Evolutionary conservation across 2,113 vertebrate genomes (phyloP).

Genomic region (Antigone vipio): DNA sequence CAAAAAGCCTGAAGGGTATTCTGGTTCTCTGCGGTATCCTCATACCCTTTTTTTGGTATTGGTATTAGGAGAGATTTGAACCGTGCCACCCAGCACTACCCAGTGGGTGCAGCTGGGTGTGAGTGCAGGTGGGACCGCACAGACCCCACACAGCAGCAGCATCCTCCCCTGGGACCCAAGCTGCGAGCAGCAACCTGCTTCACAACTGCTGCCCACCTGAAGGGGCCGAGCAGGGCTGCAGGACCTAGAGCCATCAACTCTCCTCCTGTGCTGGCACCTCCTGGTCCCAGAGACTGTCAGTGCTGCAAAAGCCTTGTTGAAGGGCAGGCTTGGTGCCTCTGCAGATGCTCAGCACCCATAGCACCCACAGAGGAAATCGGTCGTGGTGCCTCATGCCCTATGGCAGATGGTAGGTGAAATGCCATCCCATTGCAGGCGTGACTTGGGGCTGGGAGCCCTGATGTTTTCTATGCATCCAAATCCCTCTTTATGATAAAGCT

Average conservation of each 20-base stretch:
- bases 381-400: neutral
- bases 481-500: neutral
- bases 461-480: neutral
- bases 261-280: neutral
- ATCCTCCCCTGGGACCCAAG: neutral
- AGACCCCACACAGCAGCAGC: fast-evolving
- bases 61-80: neutral
- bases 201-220: fast-evolving
- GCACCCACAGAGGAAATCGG: neutral
- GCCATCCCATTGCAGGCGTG: neutral
- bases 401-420: neutral
- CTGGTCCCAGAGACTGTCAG: neutral
- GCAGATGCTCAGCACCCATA: neutral
- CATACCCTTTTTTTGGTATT: neutral
- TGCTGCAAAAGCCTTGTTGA: neutral
- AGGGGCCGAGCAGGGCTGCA: neutral
- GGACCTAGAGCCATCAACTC: neutral
- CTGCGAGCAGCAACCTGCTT: neutral
- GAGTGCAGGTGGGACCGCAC: neutral
- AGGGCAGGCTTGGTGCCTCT: neutral
- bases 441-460: neutral
- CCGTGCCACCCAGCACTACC: neutral
- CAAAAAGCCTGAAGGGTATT: neutral
- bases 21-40: neutral
- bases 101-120: neutral